These are phyloP conservation scores for Lanius collurio DNA, from an alignment of 2,113 vertebrate species.

Conservation along the genomic window DNA sequence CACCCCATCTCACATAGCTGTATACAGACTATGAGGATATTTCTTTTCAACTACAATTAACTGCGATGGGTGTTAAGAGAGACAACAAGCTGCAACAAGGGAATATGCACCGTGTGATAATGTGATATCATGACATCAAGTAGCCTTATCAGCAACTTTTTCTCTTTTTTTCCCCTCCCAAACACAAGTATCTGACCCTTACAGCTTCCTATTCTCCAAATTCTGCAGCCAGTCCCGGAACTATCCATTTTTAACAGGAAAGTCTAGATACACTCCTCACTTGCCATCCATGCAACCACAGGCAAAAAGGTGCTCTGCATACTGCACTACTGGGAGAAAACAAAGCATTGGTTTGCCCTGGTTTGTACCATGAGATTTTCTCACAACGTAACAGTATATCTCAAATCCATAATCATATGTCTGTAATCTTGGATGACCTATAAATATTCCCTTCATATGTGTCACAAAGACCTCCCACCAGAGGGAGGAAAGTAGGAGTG, in stretches of 20 bases:
- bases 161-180: background rate
- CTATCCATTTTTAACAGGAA: background rate
- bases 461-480: background rate
- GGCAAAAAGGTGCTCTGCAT: background rate
- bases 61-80: background rate
- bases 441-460: rapidly evolving
- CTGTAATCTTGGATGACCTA: background rate
- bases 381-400: background rate
- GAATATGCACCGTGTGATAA: background rate
- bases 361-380: background rate
- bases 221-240: background rate
- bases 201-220: background rate
- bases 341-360: background rate
- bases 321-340: background rate
- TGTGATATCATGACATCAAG: background rate
- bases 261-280: background rate
- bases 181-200: background rate
- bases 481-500: background rate
- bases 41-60: background rate
- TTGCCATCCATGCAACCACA: background rate
- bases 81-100: background rate
- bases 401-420: background rate
- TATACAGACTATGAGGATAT: background rate
- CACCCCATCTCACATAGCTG: background rate
- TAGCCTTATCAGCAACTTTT: background rate